phyloP scores from a whole-genome alignment of 1,140 invertebrate genomes.

The Chionoecetes opilio region DNA sequence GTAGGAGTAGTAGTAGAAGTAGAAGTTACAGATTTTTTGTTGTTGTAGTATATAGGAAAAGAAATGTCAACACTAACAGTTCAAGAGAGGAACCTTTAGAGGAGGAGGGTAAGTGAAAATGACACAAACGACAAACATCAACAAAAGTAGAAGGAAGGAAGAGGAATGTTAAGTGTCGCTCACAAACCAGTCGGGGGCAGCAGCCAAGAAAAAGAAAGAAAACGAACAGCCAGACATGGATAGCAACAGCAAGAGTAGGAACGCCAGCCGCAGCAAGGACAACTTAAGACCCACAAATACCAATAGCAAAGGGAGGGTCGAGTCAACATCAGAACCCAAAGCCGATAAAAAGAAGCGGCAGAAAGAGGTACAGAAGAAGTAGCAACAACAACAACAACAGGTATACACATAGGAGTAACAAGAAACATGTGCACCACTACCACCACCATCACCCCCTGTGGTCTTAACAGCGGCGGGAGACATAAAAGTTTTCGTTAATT shows the following conservation, averaged over 20 bases:
- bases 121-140: constrained; percentile 19
- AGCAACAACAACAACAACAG: not conserved
- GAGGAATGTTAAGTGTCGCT: not conserved
- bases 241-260: not conserved
- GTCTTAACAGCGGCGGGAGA: not conserved
- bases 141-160: not conserved
- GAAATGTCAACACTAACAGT: not conserved
- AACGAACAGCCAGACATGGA: not conserved
- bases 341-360: not conserved
- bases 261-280: not conserved
- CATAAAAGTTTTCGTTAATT: constrained; percentile 22
- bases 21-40: too few species aligned
- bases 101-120: not conserved
- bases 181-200: not conserved
- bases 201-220: not conserved
- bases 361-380: not conserved
- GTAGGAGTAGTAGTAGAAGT: too few species aligned
- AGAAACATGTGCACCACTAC: not conserved
- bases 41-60: too few species aligned
- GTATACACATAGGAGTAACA: not conserved
- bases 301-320: not conserved
- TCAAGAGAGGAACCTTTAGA: not conserved
- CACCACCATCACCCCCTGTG: not conserved
- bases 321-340: not conserved
- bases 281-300: not conserved